Conservation (phyloP, 2,797 vertebrate genomes). For the Dipus sagitta region DNA sequence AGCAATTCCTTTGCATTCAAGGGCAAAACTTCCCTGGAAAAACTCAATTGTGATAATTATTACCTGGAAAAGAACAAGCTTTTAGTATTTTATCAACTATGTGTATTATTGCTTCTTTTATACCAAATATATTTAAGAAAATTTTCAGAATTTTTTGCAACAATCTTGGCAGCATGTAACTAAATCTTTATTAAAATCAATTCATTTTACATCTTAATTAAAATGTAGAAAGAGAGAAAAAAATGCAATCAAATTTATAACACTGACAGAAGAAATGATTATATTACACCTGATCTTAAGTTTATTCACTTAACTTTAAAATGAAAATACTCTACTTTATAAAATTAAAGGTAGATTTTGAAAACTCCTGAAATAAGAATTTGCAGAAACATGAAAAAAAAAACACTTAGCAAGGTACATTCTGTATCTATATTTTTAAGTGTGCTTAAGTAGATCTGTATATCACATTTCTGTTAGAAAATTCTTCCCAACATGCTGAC, state of each 20-base stretch:
- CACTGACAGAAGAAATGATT: neutral
- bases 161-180: neutral
- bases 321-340: neutral
- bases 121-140: conserved; percentile 33
- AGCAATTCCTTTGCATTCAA: neutral
- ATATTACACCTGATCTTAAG: neutral
- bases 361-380: conserved; percentile 42
- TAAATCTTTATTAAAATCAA: neutral
- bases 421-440: neutral
- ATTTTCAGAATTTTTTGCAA: neutral
- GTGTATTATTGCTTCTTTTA: neutral
- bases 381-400: neutral
- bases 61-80: neutral
- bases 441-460: neutral
- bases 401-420: neutral
- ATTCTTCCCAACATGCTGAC: conserved; percentile 8
- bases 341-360: conserved; percentile 3
- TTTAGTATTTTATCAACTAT: neutral
- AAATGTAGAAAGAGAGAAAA: neutral
- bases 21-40: conserved; percentile 24
- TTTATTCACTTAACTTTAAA: conserved; percentile 45
- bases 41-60: neutral
- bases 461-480: neutral
- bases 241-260: neutral
- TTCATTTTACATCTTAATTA: neutral